Percentiles rank a stretch among this genome's conserved stretches.
These are phyloP conservation scores for Perizoma affinitatum DNA, from an alignment of 2,888 invertebrate species.

Conservation along the genomic window DNA sequence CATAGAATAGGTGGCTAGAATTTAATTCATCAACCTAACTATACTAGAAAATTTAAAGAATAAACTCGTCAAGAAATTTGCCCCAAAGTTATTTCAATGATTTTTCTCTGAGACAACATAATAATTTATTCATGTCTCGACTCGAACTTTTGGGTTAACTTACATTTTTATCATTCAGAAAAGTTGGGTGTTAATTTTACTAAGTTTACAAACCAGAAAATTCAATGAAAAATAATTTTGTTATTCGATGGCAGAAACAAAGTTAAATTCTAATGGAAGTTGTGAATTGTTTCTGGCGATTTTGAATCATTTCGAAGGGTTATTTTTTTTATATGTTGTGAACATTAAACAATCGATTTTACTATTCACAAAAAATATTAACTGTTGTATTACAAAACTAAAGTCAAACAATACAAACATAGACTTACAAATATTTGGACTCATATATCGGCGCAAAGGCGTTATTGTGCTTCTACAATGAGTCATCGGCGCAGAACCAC, in stretches of 20 bases:
- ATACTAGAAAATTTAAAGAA: not conserved
- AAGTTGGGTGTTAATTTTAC: conserved; percentile 38
- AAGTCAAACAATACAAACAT: no score
- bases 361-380: no score
- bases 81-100: conserved; percentile 34
- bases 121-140: conserved; percentile 59
- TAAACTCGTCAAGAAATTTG: conserved; percentile 11
- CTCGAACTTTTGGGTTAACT: conserved; percentile 36
- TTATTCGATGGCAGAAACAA: conserved; percentile 27
- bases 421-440: no score
- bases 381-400: no score
- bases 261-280: conserved; percentile 25
- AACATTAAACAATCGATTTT: no score
- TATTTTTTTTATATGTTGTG: not conserved
- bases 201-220: conserved; percentile 35
- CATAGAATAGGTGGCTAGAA: no score
- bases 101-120: conserved; percentile 48
- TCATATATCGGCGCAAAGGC: no score
- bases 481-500: no score
- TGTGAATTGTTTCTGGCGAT: conserved; percentile 16
- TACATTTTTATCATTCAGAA: conserved; percentile 39
- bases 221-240: conserved; percentile 31
- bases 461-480: no score
- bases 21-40: no score
- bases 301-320: conserved; percentile 8